Percentiles rank a stretch among this genome's conserved stretches.
These are phyloP conservation scores for Melanotaenia nigrans DNA, from an alignment of 2,797 vertebrate species.

Conservation along the genomic window DNA sequence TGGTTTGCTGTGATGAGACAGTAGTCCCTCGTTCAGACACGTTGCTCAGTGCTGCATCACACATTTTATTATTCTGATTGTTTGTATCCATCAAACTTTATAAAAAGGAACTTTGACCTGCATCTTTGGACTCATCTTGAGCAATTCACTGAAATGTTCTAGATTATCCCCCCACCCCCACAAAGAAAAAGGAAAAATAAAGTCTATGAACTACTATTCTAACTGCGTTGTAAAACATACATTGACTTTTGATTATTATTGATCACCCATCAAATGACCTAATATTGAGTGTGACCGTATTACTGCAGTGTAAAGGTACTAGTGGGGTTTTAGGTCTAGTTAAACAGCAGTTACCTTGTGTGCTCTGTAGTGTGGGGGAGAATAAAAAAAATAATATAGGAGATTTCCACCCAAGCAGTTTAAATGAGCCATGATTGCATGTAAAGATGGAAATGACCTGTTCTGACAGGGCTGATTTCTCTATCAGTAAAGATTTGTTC, in stretches of 20 bases:
- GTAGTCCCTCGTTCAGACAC: too few species aligned
- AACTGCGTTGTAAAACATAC: too few species aligned
- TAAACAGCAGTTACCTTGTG: not conserved
- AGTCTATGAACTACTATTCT: too few species aligned
- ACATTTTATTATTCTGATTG: not conserved
- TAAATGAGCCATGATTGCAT: not conserved
- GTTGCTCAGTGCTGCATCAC: not conserved
- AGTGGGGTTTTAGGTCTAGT: not conserved
- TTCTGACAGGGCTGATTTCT: conserved; percentile 7
- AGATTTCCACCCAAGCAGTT: not conserved
- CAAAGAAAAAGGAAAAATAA: too few species aligned
- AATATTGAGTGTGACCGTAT: not conserved
- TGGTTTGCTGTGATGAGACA: not conserved
- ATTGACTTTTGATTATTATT: too few species aligned
- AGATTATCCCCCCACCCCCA: not conserved
- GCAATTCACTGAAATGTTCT: not conserved
- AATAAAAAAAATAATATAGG: not conserved
- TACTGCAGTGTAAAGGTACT: not conserved
- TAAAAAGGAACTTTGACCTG: not conserved
- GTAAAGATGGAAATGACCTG: conserved; percentile 25
- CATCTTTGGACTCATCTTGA: not conserved
- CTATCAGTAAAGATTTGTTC: conserved; percentile 24
- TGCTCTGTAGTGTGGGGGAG: not conserved
- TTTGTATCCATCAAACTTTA: not conserved
- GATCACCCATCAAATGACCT: not conserved